Conservation (phyloP, 1,140 invertebrate genomes). For the Teleogryllus occipitalis region DNA sequence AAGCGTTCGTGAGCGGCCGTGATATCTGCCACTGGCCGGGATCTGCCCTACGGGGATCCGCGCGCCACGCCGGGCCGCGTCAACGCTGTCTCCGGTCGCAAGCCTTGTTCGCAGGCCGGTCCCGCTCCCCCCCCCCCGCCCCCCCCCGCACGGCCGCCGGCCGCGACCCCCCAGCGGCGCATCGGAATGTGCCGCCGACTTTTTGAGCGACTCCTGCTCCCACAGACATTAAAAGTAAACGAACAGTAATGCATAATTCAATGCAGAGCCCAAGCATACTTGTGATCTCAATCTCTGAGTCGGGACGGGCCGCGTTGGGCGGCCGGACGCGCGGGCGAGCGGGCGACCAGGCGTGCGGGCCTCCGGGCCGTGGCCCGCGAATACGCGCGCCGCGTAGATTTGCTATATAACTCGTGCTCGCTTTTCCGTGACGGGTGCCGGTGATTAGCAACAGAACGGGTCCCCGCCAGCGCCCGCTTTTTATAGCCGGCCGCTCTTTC, state of each 20-base stretch:
- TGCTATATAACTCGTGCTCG: not conserved
- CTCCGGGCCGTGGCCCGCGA: not conserved
- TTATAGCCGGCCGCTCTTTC: not conserved
- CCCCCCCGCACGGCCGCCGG: no score
- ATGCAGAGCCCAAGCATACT: not conserved
- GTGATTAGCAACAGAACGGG: not conserved
- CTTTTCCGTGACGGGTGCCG: conserved; percentile 2
- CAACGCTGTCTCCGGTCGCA: no score
- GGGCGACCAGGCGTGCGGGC: no score
- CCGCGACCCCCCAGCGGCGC: not conserved
- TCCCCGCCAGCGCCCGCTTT: not conserved
- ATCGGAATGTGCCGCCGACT: not conserved
- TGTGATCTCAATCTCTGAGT: not conserved
- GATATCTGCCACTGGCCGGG: no score
- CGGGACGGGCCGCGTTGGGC: not conserved
- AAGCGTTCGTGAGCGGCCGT: no score
- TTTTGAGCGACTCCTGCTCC: not conserved
- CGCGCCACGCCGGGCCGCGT: no score
- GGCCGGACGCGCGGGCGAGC: no score
- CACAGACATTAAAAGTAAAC: conserved; percentile 1
- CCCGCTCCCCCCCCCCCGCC: no score
- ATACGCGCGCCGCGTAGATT: not conserved
- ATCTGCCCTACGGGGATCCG: no score
- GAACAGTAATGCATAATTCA: conserved; percentile 5
- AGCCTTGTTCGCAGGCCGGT: no score